Base-by-base conservation (phyloP, 2,888 invertebrate species). In the Malthinus flaveolus region DNA sequence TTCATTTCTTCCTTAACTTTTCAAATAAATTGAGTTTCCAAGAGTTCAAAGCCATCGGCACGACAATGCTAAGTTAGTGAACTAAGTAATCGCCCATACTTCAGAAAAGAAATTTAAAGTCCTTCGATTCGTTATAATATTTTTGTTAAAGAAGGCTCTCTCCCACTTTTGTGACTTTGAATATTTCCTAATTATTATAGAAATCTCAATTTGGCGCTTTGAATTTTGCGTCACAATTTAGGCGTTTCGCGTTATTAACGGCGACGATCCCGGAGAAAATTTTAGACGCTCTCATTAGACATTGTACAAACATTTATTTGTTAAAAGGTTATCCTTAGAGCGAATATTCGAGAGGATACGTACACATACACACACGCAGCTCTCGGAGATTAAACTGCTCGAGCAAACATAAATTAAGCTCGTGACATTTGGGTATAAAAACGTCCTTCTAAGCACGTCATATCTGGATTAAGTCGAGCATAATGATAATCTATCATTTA, bases 301-400 rank as follows among this genome's bases (percentile, higher is more conserved):
- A 42, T 42, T 42, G 39, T 42, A n/a, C 39, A 42, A 42, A 42
- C 39, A 42, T 42, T 23, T 42, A 42, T 42, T 42, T 42, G 39
- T 42, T 15, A 42, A 23, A 42, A 13, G 39, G 39, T 42, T 42
- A 42, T 42, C 15, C 39, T 42, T 42, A 13, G 23, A 42, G 39
- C 23, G 50, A 51, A 51, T 51, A 32, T 42, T 34, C 42, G 12
- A 11, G 10, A 36, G 39, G 13, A 10, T 23, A 23, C 23, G 23
- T 49, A 36, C 31, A 49, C 49, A 36, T 12, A 49, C 49, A 49
- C 49, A 49, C 36, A 49, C 49, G 49, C 11, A 36, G 15, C 36
- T 35, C 49, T 49, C 32, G 9, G 23, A 31, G 49, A 49, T 49
- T 49, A 49, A 49, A 49, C 36, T 49, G 37, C 37, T 49, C 36